Percentiles rank a stretch among this genome's conserved stretches.
Conservation (phyloP, 2,797 vertebrate species). For the Galaxias olidus region DNA sequence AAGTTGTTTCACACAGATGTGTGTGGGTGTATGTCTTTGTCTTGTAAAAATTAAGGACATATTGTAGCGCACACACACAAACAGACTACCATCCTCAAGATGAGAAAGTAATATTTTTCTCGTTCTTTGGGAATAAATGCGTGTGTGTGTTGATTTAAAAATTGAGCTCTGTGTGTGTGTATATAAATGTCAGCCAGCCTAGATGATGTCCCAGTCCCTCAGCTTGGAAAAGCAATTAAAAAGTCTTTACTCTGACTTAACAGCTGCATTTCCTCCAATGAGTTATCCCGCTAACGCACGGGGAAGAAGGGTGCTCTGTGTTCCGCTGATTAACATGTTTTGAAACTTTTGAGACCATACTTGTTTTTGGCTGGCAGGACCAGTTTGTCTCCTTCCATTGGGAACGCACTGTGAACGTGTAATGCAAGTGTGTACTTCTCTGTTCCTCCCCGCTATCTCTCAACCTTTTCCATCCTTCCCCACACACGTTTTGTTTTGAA, state of each 20-base stretch:
- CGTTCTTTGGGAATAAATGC: conserved; percentile 1
- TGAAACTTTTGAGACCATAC: no score
- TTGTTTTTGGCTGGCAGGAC: no score
- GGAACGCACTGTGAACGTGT: not conserved
- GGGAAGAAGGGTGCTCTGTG: no score
- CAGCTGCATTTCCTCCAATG: not conserved
- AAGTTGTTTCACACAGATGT: not conserved
- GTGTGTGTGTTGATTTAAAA: not conserved
- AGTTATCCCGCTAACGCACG: no score
- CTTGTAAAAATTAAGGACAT: not conserved
- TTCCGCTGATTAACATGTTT: no score
- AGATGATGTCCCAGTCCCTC: not conserved
- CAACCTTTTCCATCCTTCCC: not conserved
- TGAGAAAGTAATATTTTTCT: conserved; percentile 32
- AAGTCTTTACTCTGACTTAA: not conserved
- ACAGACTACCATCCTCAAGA: conserved; percentile 14
- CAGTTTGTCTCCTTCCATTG: no score
- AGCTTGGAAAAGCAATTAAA: conserved; percentile 12
- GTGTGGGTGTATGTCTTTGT: no score
- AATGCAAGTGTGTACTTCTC: not conserved
- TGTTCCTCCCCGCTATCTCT: not conserved
- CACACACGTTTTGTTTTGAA: no score
- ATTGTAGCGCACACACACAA: conserved; percentile 38
- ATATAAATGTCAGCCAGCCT: not conserved
- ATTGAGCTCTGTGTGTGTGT: conserved; percentile 2